phyloP scores from a whole-genome alignment of 2,888 invertebrate species.

The Eristalis arbustorum region DNA sequence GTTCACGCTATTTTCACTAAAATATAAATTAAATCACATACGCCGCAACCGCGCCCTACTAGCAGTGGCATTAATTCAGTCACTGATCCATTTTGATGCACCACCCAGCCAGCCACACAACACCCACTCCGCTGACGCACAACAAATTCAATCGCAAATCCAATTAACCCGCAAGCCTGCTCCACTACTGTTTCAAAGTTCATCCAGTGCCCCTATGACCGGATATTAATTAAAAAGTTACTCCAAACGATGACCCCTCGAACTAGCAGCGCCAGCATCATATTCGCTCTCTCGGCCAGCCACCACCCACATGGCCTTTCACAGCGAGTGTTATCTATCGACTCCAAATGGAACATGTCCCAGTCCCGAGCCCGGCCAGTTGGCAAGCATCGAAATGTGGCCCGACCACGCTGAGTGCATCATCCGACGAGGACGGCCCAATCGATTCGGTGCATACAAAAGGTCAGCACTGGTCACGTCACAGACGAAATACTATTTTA shows the following conservation, averaged over 20 bases:
- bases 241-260: slow-evolving; percentile 37
- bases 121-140: background rate
- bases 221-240: slow-evolving; percentile 31
- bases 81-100: background rate
- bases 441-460: slow-evolving; percentile 19
- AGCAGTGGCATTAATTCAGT: background rate
- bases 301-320: background rate
- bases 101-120: background rate
- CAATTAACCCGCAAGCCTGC: background rate
- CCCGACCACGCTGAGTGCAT: background rate
- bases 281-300: background rate
- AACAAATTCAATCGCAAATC: background rate
- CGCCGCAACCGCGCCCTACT: background rate
- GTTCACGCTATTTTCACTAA: background rate
- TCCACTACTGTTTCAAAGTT: background rate
- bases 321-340: background rate
- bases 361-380: background rate
- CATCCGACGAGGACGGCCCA: background rate
- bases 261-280: background rate
- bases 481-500: slow-evolving; percentile 27
- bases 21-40: background rate
- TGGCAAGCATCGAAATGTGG: background rate
- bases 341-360: background rate
- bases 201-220: slow-evolving; percentile 26
- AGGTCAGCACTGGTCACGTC: slow-evolving; percentile 22